A percentile compares a stretch with the other conserved stretches of the same genome.
These are phyloP conservation scores for Machimus rusticus DNA, from an alignment of 2,888 invertebrate species.

Conservation along the genomic window DNA sequence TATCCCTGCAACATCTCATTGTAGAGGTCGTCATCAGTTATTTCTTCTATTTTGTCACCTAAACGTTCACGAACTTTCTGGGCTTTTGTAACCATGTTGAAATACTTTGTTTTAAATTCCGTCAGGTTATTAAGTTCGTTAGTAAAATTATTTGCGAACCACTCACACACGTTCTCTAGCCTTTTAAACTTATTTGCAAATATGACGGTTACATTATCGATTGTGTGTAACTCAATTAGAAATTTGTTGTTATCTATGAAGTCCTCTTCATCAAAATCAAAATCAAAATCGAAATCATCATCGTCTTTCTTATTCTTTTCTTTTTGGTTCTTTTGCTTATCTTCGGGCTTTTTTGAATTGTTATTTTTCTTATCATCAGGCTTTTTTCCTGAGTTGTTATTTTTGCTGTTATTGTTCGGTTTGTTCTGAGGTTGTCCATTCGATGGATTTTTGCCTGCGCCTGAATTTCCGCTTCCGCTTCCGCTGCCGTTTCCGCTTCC, in stretches of 20 bases:
- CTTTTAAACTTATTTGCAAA: background rate
- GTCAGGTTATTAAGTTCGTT: background rate
- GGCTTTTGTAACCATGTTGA: background rate
- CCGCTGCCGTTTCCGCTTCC: background rate
- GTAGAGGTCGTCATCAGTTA: background rate
- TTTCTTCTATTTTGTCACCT: background rate
- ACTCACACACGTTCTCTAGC: background rate
- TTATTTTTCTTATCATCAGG: background rate
- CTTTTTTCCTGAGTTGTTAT: background rate
- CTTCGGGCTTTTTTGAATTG: too few relatives aligned
- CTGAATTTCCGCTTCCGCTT: background rate
- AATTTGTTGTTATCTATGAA: background rate
- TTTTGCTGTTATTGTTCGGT: background rate
- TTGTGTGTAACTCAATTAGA: background rate
- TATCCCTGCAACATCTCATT: background rate
- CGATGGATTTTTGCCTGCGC: background rate
- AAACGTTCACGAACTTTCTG: background rate
- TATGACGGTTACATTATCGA: background rate
- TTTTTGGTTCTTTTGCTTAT: background rate
- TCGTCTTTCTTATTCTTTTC: background rate
- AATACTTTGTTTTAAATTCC: background rate
- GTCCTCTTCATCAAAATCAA: background rate
- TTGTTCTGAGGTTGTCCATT: background rate
- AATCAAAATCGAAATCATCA: background rate
- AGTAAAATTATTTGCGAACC: background rate